Base-by-base conservation (phyloP, 2,888 invertebrate species). In the Philaethria dido region DNA sequence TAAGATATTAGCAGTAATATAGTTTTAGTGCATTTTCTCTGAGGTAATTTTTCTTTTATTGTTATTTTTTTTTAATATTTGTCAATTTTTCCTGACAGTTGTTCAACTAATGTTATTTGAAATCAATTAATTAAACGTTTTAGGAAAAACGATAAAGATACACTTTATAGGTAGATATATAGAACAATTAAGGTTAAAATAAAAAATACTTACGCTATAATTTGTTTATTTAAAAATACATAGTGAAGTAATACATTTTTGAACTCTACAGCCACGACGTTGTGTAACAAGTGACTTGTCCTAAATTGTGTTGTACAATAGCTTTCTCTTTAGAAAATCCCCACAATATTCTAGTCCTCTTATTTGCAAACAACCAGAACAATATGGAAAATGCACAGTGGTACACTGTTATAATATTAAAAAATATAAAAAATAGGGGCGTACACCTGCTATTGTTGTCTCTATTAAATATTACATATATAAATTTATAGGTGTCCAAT, bases 291-390 rank as follows among this genome's bases (percentile, higher is more conserved):
- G 39, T n/a, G n/a, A 16, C 42, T 57, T 57, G 57, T n/a, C 22
- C 29, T 50, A 36, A 36, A n/a, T 52, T 60, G n/a, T 55, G 54
- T 39, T 44, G 44, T 25, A 45, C 9, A 29, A 20, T 61, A 42
- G 42, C 36, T 29, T 66, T 66, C 6, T 73, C 66, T 18, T 64
- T 67, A 52, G 54, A 20, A 25, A 70, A 59, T 33, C 69, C 67
- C 91, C 91, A 92, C 63, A 88, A 64, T 36, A 78, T 77, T 72
- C 90, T 80, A 0, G 92, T 92, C 5, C 81, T 81, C 1, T 78
- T 76, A 67, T 91, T 92, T 1, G 87, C 91, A 64, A 89, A 86
- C 5, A 92, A 77, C 92, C 92, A 92, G 72, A 91, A 92, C 9
- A 81, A 70, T 52, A 86, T 85, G 0, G 90, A 83, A 44, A 84